A percentile compares a stretch with the other conserved stretches of the same genome.
Conservation (phyloP, 2,113 vertebrate genomes). For the Proterorhinus semilunaris region DNA sequence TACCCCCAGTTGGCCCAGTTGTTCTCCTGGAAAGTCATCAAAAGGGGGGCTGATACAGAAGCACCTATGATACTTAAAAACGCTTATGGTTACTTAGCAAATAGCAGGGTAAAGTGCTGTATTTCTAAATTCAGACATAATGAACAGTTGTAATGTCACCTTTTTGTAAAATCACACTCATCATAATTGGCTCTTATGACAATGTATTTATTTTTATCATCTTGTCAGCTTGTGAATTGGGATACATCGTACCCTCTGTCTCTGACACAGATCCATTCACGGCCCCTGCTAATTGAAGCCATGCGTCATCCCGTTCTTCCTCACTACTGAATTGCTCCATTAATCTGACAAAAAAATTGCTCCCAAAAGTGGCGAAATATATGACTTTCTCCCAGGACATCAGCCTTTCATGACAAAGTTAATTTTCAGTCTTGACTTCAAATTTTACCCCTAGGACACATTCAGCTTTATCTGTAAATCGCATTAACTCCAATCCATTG, state of each 20-base stretch:
- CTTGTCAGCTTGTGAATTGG: slow-evolving; percentile 5
- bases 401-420: slow-evolving; percentile 17
- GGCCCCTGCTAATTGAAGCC: slow-evolving; percentile 27
- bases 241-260: slow-evolving; percentile 9
- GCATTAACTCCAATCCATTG: not conserved
- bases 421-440: slow-evolving; percentile 10
- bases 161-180: slow-evolving; percentile 9
- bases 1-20: too few species aligned
- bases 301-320: slow-evolving; percentile 24
- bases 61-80: not conserved
- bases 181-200: slow-evolving; percentile 10
- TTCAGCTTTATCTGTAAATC: not conserved
- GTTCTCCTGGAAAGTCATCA: too few species aligned
- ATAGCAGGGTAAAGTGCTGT: not conserved
- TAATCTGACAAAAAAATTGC: slow-evolving; percentile 27
- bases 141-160: not conserved
- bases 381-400: slow-evolving; percentile 3
- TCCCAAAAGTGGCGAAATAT: slow-evolving; percentile 25
- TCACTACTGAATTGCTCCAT: slow-evolving; percentile 26
- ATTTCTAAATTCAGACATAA: not conserved
- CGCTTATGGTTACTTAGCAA: not conserved
- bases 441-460: not conserved
- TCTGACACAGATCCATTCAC: slow-evolving; percentile 22
- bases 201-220: slow-evolving; percentile 27
- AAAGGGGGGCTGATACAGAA: too few species aligned